Percentiles rank a stretch among this genome's conserved stretches.
Evolutionary conservation across 2,797 vertebrate species (phyloP).

Genomic region (Tiaroga cobitis): DNA sequence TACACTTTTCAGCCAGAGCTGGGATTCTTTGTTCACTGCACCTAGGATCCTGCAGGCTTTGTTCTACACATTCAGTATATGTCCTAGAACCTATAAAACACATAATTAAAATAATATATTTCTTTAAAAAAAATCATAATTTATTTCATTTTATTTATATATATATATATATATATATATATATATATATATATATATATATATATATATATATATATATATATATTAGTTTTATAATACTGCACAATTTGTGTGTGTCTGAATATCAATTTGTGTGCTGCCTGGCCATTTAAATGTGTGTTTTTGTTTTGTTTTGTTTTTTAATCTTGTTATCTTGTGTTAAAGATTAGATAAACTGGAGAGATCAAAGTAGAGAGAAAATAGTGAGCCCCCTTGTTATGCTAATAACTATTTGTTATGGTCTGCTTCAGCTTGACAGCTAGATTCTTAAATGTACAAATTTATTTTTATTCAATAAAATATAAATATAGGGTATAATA

Average conservation of each 20-base stretch:
- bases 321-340: neutral
- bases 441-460: conserved; percentile 18
- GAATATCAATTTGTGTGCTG: neutral
- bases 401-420: conserved; percentile 54
- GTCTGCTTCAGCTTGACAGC: conserved; percentile 67
- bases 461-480: neutral
- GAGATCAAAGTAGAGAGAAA: neutral
- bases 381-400: too few relatives aligned
- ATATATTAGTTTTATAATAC: neutral
- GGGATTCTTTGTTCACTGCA: conserved; percentile 44
- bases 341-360: neutral
- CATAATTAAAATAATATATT: neutral
- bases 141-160: too few relatives aligned
- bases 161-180: neutral
- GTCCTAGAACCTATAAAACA: neutral
- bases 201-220: neutral
- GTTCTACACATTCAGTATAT: conserved; percentile 27
- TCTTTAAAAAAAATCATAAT: neutral
- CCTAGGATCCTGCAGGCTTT: conserved; percentile 49
- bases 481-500: neutral
- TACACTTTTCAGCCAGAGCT: conserved; percentile 31
- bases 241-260: neutral
- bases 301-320: neutral
- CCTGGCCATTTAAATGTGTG: neutral
- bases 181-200: neutral